Evolutionary conservation across 2,888 invertebrate genomes (phyloP), one percentile per base, ranked within the genome.

Genomic region (Arctia plantaginis): DNA sequence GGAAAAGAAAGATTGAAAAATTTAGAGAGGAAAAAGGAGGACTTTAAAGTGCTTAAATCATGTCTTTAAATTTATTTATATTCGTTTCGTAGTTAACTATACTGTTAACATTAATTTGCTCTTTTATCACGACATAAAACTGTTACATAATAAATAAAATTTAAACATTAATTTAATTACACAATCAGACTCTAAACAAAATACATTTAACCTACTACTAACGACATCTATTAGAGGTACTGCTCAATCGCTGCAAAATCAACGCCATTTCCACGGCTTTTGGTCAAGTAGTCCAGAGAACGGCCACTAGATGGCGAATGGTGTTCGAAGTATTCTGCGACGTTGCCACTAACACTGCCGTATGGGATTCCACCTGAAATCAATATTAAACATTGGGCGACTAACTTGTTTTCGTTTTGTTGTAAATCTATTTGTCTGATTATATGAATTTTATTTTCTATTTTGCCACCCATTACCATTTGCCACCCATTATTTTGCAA

Each of bases 291-390:
- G 83, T 89, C 87, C 76, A 76, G 74, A 0, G 82, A 76, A n/a
- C 87, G 83, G 4, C 87, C 90, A 77, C 82, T 78, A 92, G 94
- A 85, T 90, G 92, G 77, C 89, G 89, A 88, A 70, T 84, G 89
- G 8, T 84, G 86, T 47, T 81, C 90, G 73, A 91, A 96, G 82
- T 94, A 96, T 68, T 94, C 95, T 0, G 96, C 96, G 2, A 97
- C 92, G 85, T 96, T 96, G 0, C 97, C 97, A 66, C 96, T 96
- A 81, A 96, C 90, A 82, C 97, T 97, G 62, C 97, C 97, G 77
- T 97, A 97, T 0, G 97, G 97, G 62, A 97, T 97, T 0, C 97
- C 97, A 78, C 97, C 97, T 97, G 91, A 66, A 92, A 92, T 23
- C 12, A 64, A 47, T 51, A 12, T 6, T 47, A 27, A 27, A 41